Percentiles rank a stretch among this genome's conserved stretches.
Evolutionary conservation across 2,113 vertebrate species (phyloP).

Genomic region (Syngnathus floridae): DNA sequence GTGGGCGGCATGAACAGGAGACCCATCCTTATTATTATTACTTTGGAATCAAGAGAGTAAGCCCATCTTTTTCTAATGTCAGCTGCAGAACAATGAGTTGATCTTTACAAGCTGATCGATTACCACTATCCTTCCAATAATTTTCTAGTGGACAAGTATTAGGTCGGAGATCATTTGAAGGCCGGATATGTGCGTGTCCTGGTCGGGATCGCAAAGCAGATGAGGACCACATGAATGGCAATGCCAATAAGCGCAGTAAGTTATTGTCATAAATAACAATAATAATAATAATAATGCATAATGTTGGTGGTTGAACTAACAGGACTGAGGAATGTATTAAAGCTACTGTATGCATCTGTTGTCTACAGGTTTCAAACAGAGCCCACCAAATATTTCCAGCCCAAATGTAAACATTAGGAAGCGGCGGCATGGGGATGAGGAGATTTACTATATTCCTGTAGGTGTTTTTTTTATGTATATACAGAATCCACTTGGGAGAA

Average conservation of each 20-base stretch:
- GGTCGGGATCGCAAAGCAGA: constrained; percentile 93
- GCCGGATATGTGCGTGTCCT: constrained; percentile 92
- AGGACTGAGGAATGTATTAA: not conserved
- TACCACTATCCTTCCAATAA: not conserved
- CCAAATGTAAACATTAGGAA: constrained; percentile 83
- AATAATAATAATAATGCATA: not conserved
- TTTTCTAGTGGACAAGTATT: constrained; percentile 72
- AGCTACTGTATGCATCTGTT: constrained; percentile 10
- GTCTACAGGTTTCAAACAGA: constrained; percentile 87
- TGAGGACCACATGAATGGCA: constrained; percentile 87
- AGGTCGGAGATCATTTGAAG: constrained; percentile 75
- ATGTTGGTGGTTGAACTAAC: not conserved
- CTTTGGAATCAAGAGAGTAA: constrained; percentile 93
- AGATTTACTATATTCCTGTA: constrained; percentile 90
- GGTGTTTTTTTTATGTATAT: constrained; percentile 29
- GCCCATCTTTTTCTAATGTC: constrained; percentile 31
- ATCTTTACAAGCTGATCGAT: not conserved
- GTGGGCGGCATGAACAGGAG: constrained; percentile 98
- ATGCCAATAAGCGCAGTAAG: constrained; percentile 82
- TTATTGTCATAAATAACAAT: constrained; percentile 1
- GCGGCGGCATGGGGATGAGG: constrained; percentile 87
- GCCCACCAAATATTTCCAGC: constrained; percentile 76
- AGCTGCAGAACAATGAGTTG: not conserved
- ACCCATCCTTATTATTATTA: constrained; percentile 97
- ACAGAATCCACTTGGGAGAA: not conserved